Evolutionary conservation across 2,888 invertebrate genomes (phyloP), one percentile per base, ranked within the genome.

Genomic region (Stenotaenia linearis): DNA sequence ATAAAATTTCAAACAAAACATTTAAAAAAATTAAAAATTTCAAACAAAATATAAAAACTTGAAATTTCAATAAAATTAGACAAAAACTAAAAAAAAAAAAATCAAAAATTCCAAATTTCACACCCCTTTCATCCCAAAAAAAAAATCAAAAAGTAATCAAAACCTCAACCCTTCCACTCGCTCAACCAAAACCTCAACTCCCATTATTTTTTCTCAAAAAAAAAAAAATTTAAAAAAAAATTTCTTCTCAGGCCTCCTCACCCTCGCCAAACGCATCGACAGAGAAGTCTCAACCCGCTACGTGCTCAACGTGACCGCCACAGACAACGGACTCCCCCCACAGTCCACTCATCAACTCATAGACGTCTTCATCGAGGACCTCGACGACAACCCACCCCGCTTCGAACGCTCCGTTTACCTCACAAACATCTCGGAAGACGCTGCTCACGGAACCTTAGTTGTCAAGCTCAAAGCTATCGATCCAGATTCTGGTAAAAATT

Each of bases 281-380:
- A 84, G 88, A n/a, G 88, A 88, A 82, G 82, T 83, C 12, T 83
- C 84, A 12, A 82, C 85, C 10, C 83, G 83, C 40, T 88, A 88
- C 83, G 86, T 87, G 78, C 88, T 98, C 77, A 93, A 95, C 85
- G 90, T 98, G 75, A 93, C 92, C 0, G 97, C 96, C 4, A 92
- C 91, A 79, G 97, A 98, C 88, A 93, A 94, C 84, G 97, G 96
- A 0, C 86, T 87, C 35, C 93, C 94, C 0, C 89, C 90, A 45
- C 90, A 91, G 81, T 90, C 91, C 45, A 89, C 90, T 80, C 89
- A 92, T 84, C 91, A 90, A 75, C 86, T 94, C 50, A 79, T 90
- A 89, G 81, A 88, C 92, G 83, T 87, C 30, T 83, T 84, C 15
- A 83, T 87, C 1, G 82, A 83, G 35, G 86, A 87, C 80, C 83